Evolutionary conservation across 2,113 vertebrate genomes (phyloP).

Genomic region (Eubucco bourcierii): DNA sequence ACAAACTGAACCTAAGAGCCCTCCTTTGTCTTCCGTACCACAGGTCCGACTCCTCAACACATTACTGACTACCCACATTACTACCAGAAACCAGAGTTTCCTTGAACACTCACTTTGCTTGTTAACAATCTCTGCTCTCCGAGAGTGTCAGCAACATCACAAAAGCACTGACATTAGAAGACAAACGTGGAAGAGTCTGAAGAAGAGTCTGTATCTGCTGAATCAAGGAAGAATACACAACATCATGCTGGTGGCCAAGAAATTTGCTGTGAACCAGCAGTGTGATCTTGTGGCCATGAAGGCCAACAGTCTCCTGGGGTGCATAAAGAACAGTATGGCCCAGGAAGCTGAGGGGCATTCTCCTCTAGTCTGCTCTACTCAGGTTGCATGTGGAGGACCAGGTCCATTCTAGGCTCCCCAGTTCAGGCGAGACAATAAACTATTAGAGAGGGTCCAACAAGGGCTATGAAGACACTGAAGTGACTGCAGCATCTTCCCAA

Average conservation of each 20-base stretch:
- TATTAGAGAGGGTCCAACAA: too few species aligned
- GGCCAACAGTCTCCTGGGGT: too few species aligned
- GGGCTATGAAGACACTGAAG: too few species aligned
- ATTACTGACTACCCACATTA: conserved; percentile 10
- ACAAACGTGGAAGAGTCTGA: not conserved
- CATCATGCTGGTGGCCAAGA: not conserved
- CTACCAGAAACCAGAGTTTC: conserved; percentile 27
- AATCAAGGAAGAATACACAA: not conserved
- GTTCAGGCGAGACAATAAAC: too few species aligned
- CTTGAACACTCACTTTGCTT: conserved; percentile 39
- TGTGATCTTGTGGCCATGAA: too few species aligned
- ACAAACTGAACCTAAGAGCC: conserved; percentile 1
- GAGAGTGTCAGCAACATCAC: not conserved
- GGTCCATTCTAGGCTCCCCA: too few species aligned
- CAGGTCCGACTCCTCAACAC: not conserved
- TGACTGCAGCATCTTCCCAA: too few species aligned
- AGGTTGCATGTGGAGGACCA: too few species aligned
- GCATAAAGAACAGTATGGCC: too few species aligned
- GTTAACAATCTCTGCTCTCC: not conserved
- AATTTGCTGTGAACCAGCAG: too few species aligned
- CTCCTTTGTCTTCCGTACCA: conserved; percentile 44
- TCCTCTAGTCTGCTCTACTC: too few species aligned
- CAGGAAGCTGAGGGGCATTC: too few species aligned
- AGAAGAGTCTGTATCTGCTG: not conserved
- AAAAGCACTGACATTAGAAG: not conserved